Base-by-base conservation (phyloP, 2,888 invertebrate genomes). In the Drosophila neonasuta region DNA sequence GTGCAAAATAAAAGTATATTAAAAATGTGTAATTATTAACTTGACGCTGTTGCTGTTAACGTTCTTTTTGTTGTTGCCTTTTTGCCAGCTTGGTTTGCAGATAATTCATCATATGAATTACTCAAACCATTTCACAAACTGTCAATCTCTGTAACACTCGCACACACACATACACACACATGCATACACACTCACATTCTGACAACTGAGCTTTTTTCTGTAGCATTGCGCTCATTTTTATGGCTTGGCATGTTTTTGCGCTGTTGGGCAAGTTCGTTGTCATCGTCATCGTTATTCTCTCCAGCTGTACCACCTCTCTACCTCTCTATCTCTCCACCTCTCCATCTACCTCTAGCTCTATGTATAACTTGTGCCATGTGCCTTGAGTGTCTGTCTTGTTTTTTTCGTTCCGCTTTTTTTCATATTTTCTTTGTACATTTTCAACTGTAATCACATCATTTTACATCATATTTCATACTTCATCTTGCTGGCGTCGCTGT, bases 381-480 rank as follows among this genome's bases (percentile, higher is more conserved):
- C 69, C 59, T 59, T 57, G 34, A 51, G 46, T 36, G 34, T 49
- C 11, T 36, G 41, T 32, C 32, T n/a, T 34, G 36, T 11, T n/a
- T 44, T 58, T 34, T 52, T 29, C 56, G 13, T 36, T 30, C 2
- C 36, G 41, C 42, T 59, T 66, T 70, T 71, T 58, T 72, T 61
- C 46, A 36, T 32, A 61, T 66, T 72, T 76, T 63, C 65, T 60
- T 72, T 77, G 46, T 69, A 77, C 67, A 80, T 77, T 77, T 77
- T 79, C 81, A 80, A 80, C 76, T 78, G 81, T 79, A 79, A 79
- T 79, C 79, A 80, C 79, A 79, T 79, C 81, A 75, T 80, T 79
- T 79, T 75, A 79, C 79, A 79, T 80, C 79, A 79, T 79, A 79
- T 79, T 79, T 79, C 79, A 79, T 79, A 68, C 69, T 80, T 75